Percentiles rank a stretch among this genome's conserved stretches.
Evolutionary conservation across 2,113 vertebrate species (phyloP).

Genomic region (Tichodroma muraria): DNA sequence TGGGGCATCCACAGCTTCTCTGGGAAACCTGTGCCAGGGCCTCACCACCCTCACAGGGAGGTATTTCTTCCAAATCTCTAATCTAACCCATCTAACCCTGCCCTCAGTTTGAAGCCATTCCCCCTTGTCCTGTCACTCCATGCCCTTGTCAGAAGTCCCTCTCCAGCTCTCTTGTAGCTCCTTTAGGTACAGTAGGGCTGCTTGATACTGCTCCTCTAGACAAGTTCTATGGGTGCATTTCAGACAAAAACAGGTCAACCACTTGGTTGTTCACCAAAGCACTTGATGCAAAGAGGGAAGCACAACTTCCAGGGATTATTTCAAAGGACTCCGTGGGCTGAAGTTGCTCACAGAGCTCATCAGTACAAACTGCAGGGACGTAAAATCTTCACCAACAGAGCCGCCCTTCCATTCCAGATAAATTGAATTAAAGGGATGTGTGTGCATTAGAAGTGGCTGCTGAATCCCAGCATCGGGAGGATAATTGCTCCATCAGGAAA

Average conservation of each 20-base stretch:
- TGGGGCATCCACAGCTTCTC: background rate
- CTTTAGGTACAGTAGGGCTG: background rate
- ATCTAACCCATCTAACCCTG: background rate
- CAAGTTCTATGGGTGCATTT: background rate
- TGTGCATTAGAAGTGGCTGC: background rate
- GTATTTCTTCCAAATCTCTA: background rate
- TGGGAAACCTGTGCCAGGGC: background rate
- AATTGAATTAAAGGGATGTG: background rate
- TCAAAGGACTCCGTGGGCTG: background rate
- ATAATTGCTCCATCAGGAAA: background rate
- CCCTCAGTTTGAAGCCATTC: background rate
- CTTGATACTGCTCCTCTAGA: background rate
- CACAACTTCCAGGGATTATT: background rate
- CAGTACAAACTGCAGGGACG: background rate
- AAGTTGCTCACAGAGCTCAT: background rate
- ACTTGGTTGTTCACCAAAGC: background rate
- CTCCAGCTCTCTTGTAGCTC: background rate
- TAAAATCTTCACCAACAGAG: background rate
- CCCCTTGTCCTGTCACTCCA: background rate
- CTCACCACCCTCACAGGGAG: too few relatives aligned
- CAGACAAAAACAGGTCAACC: background rate
- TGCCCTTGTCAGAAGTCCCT: background rate
- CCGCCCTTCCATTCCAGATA: background rate
- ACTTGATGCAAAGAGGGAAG: background rate
- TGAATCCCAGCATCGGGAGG: background rate